Conservation (phyloP, 2,888 invertebrate genomes). For the Pyrgus malvae region DNA sequence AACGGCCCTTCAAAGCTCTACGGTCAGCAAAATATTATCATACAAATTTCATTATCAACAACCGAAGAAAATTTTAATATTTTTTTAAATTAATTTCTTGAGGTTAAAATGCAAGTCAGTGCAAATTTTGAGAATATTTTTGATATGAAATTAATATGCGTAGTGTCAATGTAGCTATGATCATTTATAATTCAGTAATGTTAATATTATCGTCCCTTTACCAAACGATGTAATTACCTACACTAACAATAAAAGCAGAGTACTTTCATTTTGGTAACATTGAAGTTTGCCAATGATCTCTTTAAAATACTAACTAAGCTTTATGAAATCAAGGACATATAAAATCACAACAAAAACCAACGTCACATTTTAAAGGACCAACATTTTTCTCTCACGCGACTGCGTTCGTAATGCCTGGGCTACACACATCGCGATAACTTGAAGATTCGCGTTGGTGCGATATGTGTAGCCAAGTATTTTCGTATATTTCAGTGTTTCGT, state of each 20-base stretch:
- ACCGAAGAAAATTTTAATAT: conserved; percentile 37
- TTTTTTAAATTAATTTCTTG: conserved; percentile 38
- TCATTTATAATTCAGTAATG: too few relatives aligned
- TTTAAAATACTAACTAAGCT: too few relatives aligned
- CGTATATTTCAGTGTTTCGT: neutral
- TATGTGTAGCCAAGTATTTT: neutral
- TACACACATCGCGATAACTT: neutral
- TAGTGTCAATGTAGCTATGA: too few relatives aligned
- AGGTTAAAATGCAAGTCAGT: neutral
- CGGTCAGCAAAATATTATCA: conserved; percentile 61
- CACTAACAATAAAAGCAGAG: too few relatives aligned
- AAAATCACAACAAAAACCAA: neutral
- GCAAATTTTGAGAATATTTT: neutral
- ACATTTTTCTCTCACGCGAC: conserved; percentile 26
- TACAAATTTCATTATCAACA: conserved; percentile 45
- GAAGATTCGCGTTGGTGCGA: neutral
- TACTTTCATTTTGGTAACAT: too few relatives aligned
- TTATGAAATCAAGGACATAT: conserved; percentile 2
- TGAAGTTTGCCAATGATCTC: too few relatives aligned
- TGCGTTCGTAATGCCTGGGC: neutral
- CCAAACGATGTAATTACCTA: too few relatives aligned
- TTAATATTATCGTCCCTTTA: neutral
- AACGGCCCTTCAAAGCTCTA: conserved; percentile 45
- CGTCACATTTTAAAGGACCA: conserved; percentile 12
- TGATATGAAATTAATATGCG: neutral